Conservation (phyloP, 2,888 invertebrate genomes). For the Heliconius ethilla region DNA sequence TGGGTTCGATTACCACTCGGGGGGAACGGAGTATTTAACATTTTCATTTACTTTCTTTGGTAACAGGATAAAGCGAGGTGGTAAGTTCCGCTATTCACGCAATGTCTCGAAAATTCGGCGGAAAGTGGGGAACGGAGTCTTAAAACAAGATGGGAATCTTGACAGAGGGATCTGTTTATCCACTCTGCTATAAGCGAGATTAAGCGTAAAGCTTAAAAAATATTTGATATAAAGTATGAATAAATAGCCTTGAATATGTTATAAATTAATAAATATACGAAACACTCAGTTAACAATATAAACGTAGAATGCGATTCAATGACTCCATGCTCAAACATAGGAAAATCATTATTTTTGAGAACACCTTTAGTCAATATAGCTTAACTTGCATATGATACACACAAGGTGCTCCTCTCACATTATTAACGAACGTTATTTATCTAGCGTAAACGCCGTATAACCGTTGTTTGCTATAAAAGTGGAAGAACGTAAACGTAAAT, state of each 20-base stretch:
- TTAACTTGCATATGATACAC: conserved; percentile 1
- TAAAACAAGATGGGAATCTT: no score
- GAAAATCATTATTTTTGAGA: not conserved
- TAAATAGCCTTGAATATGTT: no score
- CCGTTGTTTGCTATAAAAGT: conserved; percentile 20
- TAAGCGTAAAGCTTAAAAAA: no score
- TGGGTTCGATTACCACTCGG: not conserved
- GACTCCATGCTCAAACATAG: not conserved
- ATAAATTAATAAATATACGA: not conserved
- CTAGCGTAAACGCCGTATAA: conserved; percentile 23
- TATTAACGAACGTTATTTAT: conserved; percentile 23
- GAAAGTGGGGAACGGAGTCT: not conserved
- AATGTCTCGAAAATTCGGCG: not conserved
- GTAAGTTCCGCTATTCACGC: not conserved
- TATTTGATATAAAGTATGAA: no score
- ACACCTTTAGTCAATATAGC: not conserved
- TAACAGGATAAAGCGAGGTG: not conserved
- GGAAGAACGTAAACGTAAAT: conserved; percentile 15
- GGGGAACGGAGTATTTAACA: not conserved
- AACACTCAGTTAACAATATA: not conserved
- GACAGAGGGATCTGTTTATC: no score
- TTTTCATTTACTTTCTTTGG: not conserved
- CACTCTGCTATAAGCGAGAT: no score
- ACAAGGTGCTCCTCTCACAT: conserved; percentile 7
- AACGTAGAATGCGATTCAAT: not conserved